Conservation (phyloP, 2,888 invertebrate genomes). For the Drosophila algonquin region DNA sequence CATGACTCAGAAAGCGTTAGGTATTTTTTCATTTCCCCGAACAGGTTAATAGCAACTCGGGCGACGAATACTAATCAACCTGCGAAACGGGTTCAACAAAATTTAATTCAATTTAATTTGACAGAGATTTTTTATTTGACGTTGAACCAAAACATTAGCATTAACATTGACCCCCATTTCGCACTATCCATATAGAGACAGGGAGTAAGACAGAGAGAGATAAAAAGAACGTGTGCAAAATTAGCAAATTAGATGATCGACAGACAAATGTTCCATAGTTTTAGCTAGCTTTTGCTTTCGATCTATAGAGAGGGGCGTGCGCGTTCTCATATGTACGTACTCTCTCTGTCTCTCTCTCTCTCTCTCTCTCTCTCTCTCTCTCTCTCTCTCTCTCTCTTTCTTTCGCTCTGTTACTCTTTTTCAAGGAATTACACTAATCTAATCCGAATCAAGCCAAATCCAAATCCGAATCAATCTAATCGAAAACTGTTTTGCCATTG, state of each 20-base stretch:
- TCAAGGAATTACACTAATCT: slow-evolving; percentile 43
- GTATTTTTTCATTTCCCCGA: too few relatives aligned
- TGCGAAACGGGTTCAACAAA: slow-evolving; percentile 19
- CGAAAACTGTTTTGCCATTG: slow-evolving; percentile 35
- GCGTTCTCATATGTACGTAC: too few relatives aligned
- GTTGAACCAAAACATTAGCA: background rate
- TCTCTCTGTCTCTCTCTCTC: background rate
- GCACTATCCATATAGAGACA: background rate
- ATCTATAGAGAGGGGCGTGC: slow-evolving; percentile 20
- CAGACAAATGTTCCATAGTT: background rate
- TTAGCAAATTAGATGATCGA: slow-evolving; percentile 1
- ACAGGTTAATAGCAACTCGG: background rate
- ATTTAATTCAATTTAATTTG: slow-evolving; percentile 2
- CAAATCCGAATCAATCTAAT: slow-evolving; percentile 51
- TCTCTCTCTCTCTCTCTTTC: background rate
- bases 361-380: background rate
- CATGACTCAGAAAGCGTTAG: background rate
- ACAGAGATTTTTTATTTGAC: background rate
- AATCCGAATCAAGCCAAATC: slow-evolving; percentile 51
- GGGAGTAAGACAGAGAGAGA: too few relatives aligned
- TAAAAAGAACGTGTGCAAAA: background rate
- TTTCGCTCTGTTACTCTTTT: background rate
- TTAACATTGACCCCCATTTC: slow-evolving; percentile 35
- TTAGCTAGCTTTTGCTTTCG: slow-evolving; percentile 28
- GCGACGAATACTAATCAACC: slow-evolving; percentile 5